Conservation (phyloP, 2,113 vertebrate species). For the Oreochromis tanganicae region DNA sequence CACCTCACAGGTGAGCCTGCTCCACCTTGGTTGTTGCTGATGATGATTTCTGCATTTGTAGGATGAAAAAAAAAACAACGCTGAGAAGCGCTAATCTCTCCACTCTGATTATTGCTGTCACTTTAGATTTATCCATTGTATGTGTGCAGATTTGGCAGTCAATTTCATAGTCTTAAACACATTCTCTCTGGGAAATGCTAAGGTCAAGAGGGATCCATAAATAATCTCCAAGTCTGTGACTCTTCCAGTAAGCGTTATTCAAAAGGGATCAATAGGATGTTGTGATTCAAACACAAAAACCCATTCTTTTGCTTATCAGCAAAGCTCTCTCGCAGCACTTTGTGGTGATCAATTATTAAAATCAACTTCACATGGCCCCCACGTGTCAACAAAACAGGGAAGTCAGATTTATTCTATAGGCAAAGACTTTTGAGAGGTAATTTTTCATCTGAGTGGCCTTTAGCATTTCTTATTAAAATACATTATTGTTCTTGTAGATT, state of each 20-base stretch:
- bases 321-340: constrained; percentile 65
- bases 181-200: constrained; percentile 52
- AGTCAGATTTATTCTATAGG: constrained; percentile 76
- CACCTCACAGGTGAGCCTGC: constrained; percentile 11
- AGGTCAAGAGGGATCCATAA: constrained; percentile 68
- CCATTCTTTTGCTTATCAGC: constrained; percentile 69
- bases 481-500: constrained; percentile 77
- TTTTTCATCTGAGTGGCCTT: constrained; percentile 75
- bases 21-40: background rate
- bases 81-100: constrained; percentile 44
- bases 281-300: constrained; percentile 64
- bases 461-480: constrained; percentile 81
- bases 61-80: constrained; percentile 1
- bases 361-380: constrained; percentile 67
- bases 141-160: constrained; percentile 52
- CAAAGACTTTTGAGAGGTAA: constrained; percentile 72
- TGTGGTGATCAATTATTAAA: constrained; percentile 76
- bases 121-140: constrained; percentile 52
- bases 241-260: constrained; percentile 65
- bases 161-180: constrained; percentile 59
- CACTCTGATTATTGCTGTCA: constrained; percentile 48
- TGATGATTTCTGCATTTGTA: constrained; percentile 45
- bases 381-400: constrained; percentile 63
- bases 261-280: constrained; percentile 64
- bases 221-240: constrained; percentile 60